Evolutionary conservation across 2,888 invertebrate genomes (phyloP).

Genomic region (Leuctra nigra): DNA sequence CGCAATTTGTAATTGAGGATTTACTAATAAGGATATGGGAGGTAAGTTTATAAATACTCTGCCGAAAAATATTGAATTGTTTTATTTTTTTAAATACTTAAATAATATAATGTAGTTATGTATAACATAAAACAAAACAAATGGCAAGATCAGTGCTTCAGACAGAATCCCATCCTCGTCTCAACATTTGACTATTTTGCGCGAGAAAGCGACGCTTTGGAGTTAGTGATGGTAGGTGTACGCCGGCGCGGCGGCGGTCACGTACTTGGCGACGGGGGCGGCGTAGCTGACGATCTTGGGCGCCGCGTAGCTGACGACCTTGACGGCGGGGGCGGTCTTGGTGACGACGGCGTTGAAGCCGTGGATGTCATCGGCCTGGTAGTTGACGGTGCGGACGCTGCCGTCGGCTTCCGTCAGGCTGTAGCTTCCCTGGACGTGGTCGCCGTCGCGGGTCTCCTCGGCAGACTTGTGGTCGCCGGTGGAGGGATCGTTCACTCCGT

Average conservation of each 20-base stretch:
- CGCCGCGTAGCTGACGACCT: conserved; percentile 18
- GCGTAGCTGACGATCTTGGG: background rate
- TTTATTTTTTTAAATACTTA: no score
- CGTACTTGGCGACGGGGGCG: background rate
- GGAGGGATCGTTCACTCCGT: conserved; percentile 18
- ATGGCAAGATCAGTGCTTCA: no score
- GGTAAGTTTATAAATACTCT: no score
- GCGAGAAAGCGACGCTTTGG: no score
- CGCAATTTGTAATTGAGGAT: no score
- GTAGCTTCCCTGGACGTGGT: conserved; percentile 17
- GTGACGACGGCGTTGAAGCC: conserved; percentile 30
- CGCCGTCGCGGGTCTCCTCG: conserved; percentile 18
- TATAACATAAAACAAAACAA: no score
- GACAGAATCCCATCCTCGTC: no score
- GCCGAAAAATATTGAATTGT: no score
- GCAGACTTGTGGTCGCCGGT: conserved; percentile 18
- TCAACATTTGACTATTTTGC: no score
- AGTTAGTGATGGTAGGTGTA: conserved; percentile 2
- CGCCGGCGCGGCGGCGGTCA: background rate
- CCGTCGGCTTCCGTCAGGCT: conserved; percentile 16
- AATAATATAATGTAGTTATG: no score
- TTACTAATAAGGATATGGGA: no score
- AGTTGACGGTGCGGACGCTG: conserved; percentile 17
- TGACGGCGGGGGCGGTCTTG: conserved; percentile 26
- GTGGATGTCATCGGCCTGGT: conserved; percentile 14